A percentile compares a stretch with the other conserved stretches of the same genome.
phyloP scores from a whole-genome alignment of 2,888 invertebrate genomes.

The Schrankia costaestrigalis region DNA sequence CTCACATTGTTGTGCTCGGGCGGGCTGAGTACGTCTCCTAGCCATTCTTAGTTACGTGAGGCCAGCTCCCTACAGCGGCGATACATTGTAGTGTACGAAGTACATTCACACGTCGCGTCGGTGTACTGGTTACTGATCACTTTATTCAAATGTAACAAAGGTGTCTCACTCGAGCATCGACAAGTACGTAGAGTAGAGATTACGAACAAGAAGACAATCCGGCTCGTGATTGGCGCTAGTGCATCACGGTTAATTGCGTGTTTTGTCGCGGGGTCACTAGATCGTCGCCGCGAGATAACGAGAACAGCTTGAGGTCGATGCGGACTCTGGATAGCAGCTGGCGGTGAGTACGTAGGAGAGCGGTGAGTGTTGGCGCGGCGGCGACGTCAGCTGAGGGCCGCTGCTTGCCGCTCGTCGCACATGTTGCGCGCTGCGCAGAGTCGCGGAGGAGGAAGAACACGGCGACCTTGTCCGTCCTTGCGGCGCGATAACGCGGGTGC shows the following conservation, averaged over 20 bases:
- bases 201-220: constrained; percentile 6
- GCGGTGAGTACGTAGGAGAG: no score
- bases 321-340: constrained; percentile 22
- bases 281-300: constrained; percentile 37
- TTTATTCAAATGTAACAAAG: no score
- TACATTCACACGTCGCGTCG: no score
- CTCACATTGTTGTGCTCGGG: constrained; percentile 22
- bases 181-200: constrained; percentile 6
- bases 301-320: constrained; percentile 41
- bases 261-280: constrained; percentile 37
- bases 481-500: constrained; percentile 46
- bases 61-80: no score
- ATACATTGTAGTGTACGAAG: no score
- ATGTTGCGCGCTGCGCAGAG: constrained; percentile 8
- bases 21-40: no score
- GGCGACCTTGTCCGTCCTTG: constrained; percentile 73
- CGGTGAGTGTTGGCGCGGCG: no score
- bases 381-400: not conserved
- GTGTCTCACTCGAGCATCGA: no score
- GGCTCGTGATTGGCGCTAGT: constrained; percentile 40
- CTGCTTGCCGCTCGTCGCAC: not conserved
- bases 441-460: constrained; percentile 38
- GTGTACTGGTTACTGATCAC: no score
- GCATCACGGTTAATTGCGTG: constrained; percentile 33
- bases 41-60: no score